A percentile compares a stretch with the other conserved stretches of the same genome.
phyloP scores from a whole-genome alignment of 1,140 invertebrate species.

The Drosophila lini region DNA sequence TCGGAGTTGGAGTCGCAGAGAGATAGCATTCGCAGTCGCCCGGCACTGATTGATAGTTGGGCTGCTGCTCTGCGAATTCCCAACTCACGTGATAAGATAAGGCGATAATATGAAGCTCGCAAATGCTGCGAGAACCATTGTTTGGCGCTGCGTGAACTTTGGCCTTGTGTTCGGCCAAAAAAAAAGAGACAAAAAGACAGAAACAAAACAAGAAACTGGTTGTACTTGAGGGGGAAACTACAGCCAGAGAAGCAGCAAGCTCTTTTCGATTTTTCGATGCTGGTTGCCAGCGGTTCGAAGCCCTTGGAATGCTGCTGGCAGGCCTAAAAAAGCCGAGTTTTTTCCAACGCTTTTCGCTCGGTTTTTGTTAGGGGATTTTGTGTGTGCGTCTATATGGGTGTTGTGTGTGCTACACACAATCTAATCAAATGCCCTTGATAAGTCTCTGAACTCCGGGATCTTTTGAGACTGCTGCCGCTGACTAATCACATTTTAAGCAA shows the following conservation, averaged over 20 bases:
- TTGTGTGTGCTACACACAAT: slow-evolving; percentile 17
- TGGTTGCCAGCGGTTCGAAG: slow-evolving; percentile 35
- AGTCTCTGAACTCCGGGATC: slow-evolving; percentile 42
- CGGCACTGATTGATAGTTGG: slow-evolving; percentile 43
- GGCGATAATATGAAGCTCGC: slow-evolving; percentile 13
- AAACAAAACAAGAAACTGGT: slow-evolving; percentile 40
- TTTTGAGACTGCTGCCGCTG: slow-evolving; percentile 28
- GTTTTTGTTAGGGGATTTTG: slow-evolving; percentile 5
- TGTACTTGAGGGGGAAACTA: slow-evolving; percentile 47
- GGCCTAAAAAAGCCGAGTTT: slow-evolving; percentile 33
- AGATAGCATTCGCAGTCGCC: slow-evolving; percentile 17
- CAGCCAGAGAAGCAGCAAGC: slow-evolving; percentile 9
- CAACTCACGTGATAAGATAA: slow-evolving; percentile 37
- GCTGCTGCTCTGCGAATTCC: slow-evolving; percentile 25
- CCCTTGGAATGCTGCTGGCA: slow-evolving; percentile 48
- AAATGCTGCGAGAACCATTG: slow-evolving; percentile 41
- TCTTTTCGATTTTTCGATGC: slow-evolving; percentile 30
- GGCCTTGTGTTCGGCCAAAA: slow-evolving; percentile 47
- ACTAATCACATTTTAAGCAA: slow-evolving; percentile 48
- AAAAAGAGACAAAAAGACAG: slow-evolving; percentile 11
- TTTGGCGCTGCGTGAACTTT: slow-evolving; percentile 47
- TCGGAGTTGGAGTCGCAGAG: background rate
- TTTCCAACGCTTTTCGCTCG: slow-evolving; percentile 12
- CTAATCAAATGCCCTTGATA: slow-evolving; percentile 51
- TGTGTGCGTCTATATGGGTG: background rate